Percentiles rank a stretch among this genome's conserved stretches.
These are phyloP conservation scores for Pogonophryne albipinna DNA, from an alignment of 2,797 vertebrate species.

Conservation along the genomic window DNA sequence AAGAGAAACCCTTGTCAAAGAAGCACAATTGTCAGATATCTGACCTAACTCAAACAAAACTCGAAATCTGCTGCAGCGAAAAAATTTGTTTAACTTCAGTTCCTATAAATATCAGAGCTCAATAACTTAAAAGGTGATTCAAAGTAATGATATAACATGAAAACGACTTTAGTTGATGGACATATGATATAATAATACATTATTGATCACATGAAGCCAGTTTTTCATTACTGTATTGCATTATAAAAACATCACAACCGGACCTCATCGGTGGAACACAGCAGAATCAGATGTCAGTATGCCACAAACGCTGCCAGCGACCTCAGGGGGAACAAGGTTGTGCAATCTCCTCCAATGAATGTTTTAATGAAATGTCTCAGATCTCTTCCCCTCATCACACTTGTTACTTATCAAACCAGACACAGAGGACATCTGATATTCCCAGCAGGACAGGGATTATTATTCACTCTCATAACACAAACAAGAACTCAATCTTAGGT, in stretches of 20 bases:
- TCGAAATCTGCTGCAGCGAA: neutral
- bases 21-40: neutral
- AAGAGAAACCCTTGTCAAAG: neutral
- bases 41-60: neutral
- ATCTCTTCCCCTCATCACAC: slow-evolving; percentile 62
- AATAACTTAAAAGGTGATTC: neutral
- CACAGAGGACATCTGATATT: slow-evolving; percentile 52
- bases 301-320: slow-evolving; percentile 18
- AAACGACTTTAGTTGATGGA: neutral
- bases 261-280: neutral
- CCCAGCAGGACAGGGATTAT: slow-evolving; percentile 17
- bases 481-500: slow-evolving; percentile 21
- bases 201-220: neutral
- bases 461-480: slow-evolving; percentile 53
- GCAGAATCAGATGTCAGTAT: neutral
- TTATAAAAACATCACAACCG: neutral
- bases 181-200: neutral
- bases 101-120: neutral
- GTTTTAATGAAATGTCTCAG: slow-evolving; percentile 70
- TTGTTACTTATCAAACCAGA: slow-evolving; percentile 64
- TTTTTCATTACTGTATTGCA: neutral
- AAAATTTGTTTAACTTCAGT: neutral
- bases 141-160: neutral
- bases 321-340: slow-evolving; percentile 35
- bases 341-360: slow-evolving; percentile 39